Evolutionary conservation across 2,797 vertebrate genomes (phyloP).

Genomic region (Pseudochaenichthys georgianus): DNA sequence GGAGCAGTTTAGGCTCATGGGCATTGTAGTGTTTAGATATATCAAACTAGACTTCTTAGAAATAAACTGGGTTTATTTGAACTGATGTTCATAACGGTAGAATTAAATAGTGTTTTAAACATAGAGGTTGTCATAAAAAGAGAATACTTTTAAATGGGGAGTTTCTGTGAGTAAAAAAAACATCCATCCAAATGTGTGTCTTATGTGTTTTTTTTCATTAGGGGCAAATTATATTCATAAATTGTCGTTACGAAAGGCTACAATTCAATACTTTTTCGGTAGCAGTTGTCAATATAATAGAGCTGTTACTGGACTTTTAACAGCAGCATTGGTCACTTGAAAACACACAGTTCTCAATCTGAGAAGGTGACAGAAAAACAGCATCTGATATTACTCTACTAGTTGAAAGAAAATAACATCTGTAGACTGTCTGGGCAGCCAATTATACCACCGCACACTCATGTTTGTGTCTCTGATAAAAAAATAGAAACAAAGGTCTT

Average conservation of each 20-base stretch:
- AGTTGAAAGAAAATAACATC: constrained; percentile 76
- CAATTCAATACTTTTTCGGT: not conserved
- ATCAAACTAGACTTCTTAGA: not conserved
- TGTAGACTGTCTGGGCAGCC: constrained; percentile 72
- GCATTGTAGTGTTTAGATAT: not conserved
- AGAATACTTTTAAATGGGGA: not conserved
- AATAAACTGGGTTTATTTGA: not conserved
- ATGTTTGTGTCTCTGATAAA: constrained; percentile 70
- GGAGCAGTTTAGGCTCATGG: constrained; percentile 20
- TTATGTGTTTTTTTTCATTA: constrained; percentile 5
- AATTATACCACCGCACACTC: constrained; percentile 74
- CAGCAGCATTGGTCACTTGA: constrained; percentile 13
- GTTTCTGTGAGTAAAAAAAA: not conserved
- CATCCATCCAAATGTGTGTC: not conserved
- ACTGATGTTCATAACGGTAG: not conserved
- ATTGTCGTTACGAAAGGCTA: too few relatives aligned
- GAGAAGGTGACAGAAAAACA: constrained; percentile 68
- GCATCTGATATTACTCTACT: constrained; percentile 71
- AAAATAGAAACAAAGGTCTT: constrained; percentile 51
- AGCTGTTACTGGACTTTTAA: constrained; percentile 11
- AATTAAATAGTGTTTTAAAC: not conserved
- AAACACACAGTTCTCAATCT: constrained; percentile 41
- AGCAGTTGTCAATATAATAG: constrained; percentile 19
- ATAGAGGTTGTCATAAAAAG: not conserved
- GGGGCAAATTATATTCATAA: not conserved